These are phyloP conservation scores for Odontocerum albicorne DNA, from an alignment of 2,888 invertebrate genomes.

Conservation along the genomic window DNA sequence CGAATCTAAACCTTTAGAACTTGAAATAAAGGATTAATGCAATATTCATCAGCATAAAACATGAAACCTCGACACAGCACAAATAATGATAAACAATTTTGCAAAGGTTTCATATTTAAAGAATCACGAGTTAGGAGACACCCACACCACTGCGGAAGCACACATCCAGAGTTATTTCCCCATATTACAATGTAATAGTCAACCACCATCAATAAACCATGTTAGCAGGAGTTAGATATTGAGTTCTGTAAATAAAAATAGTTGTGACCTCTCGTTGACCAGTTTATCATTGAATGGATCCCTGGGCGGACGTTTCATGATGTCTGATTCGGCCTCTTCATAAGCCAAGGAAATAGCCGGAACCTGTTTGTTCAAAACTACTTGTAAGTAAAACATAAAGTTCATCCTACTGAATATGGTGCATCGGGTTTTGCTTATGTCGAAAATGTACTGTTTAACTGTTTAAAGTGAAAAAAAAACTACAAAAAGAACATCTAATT, in stretches of 20 bases:
- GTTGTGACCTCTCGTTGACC: conserved; percentile 78
- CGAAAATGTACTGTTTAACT: no score
- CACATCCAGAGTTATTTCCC: conserved; percentile 22
- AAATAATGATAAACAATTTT: neutral
- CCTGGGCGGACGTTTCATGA: conserved; percentile 84
- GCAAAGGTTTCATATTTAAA: conserved; percentile 3
- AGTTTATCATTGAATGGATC: conserved; percentile 83
- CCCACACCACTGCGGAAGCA: conserved; percentile 24
- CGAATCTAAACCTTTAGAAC: no score
- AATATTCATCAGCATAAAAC: conserved; percentile 2
- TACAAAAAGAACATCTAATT: no score
- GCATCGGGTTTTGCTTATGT: no score
- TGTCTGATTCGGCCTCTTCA: conserved; percentile 84
- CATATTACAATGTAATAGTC: conserved; percentile 1
- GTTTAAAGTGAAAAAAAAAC: no score
- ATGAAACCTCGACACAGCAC: neutral
- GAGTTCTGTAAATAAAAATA: conserved; percentile 38
- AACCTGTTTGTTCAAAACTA: conserved; percentile 44
- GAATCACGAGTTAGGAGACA: conserved; percentile 9
- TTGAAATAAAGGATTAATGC: neutral
- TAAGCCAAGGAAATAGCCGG: conserved; percentile 87
- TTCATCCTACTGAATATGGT: no score
- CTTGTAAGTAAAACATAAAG: conserved; percentile 5
- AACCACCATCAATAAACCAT: conserved; percentile 22
- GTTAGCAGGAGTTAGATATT: conserved; percentile 22